These are phyloP conservation scores for Acrobasis repandana DNA, from an alignment of 2,888 invertebrate genomes.

Conservation along the genomic window DNA sequence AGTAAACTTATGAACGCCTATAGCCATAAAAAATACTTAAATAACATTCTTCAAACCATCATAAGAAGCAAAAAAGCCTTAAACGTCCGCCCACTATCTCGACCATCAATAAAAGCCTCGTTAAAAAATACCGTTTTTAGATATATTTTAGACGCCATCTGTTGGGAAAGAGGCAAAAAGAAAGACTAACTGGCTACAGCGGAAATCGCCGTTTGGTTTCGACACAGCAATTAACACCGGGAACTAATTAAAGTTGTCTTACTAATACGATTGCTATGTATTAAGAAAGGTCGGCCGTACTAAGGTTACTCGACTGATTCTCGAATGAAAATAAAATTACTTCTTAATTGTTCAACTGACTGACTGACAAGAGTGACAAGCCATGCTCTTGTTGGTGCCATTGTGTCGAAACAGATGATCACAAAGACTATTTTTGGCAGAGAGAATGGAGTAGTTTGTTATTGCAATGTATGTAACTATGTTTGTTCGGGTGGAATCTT, in stretches of 20 bases:
- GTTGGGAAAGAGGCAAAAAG: conserved; percentile 16
- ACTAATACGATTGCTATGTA: conserved; percentile 28
- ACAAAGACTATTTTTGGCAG: no score
- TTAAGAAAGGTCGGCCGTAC: conserved; percentile 18
- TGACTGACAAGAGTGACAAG: no score
- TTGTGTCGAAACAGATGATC: no score
- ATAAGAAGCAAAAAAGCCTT: not conserved
- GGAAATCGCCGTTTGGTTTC: conserved; percentile 32
- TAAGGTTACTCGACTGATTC: conserved; percentile 3
- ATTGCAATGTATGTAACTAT: no score
- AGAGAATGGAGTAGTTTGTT: no score
- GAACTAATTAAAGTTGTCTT: conserved; percentile 31
- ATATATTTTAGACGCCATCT: conserved; percentile 13
- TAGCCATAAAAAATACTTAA: not conserved
- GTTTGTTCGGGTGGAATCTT: no score
- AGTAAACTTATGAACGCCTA: no score
- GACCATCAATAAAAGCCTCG: conserved; percentile 5
- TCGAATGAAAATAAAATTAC: conserved; percentile 3
- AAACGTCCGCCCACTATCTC: conserved; percentile 1
- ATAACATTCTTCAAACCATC: not conserved
- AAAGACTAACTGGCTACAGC: conserved; percentile 23
- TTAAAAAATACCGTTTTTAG: conserved; percentile 2
- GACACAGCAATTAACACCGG: conserved; percentile 33
- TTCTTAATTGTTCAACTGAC: not conserved
- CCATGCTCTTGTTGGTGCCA: no score